These are phyloP conservation scores for Dendropsophus ebraccatus DNA, from an alignment of 2,113 vertebrate genomes.

Conservation along the genomic window DNA sequence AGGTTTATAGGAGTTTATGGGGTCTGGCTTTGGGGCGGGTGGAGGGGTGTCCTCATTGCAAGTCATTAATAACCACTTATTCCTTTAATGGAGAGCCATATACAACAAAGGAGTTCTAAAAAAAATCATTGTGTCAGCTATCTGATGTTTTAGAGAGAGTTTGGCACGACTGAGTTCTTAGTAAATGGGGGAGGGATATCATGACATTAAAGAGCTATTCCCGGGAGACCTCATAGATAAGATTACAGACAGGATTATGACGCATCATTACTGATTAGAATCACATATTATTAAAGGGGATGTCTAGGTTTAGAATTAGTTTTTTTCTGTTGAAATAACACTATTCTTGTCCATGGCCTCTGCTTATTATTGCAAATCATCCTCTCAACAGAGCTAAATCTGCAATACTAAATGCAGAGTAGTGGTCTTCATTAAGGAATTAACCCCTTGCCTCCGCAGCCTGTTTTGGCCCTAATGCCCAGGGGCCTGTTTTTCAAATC, in stretches of 20 bases:
- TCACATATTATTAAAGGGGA: too few relatives aligned
- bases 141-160: background rate
- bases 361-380: background rate
- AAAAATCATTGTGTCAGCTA: background rate
- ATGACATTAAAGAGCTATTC: background rate
- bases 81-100: conserved; percentile 9
- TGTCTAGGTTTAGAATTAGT: too few relatives aligned
- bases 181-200: background rate
- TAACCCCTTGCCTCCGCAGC: too few relatives aligned
- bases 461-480: too few relatives aligned
- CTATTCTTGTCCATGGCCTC: background rate
- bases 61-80: background rate
- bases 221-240: background rate
- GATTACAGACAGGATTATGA: background rate
- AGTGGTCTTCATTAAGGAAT: too few relatives aligned
- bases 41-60: background rate
- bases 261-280: too few relatives aligned
- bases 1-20: background rate
- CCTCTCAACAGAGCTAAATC: background rate
- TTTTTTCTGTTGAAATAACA: background rate
- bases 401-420: too few relatives aligned
- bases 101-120: background rate
- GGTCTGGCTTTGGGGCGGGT: background rate
- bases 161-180: background rate
- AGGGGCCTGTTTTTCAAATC: too few relatives aligned